Conservation (phyloP, 2,888 invertebrate genomes). For the Drosophila leonis region DNA sequence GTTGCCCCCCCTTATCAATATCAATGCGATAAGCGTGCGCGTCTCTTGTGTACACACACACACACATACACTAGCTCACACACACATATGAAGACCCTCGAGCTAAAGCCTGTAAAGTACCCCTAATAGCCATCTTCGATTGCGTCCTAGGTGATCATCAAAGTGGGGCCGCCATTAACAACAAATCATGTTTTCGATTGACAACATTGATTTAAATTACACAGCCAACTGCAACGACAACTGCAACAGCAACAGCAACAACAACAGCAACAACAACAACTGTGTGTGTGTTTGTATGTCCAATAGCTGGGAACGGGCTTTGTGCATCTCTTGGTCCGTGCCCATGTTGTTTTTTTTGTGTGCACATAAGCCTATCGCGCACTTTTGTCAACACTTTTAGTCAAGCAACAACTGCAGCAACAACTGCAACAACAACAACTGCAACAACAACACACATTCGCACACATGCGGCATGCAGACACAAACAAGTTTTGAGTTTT, state of each 20-base stretch:
- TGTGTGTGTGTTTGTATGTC: slow-evolving; percentile 32
- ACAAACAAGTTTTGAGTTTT: slow-evolving; percentile 76
- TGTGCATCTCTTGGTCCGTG: slow-evolving; percentile 50
- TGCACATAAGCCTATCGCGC: slow-evolving; percentile 75
- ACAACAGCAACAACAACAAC: slow-evolving; percentile 29
- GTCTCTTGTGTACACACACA: slow-evolving; percentile 11
- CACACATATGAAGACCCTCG: slow-evolving; percentile 10
- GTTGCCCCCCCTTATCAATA: slow-evolving; percentile 72
- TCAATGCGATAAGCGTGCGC: slow-evolving; percentile 72
- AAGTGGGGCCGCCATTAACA: slow-evolving; percentile 79
- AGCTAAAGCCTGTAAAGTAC: slow-evolving; percentile 9
- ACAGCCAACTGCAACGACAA: slow-evolving; percentile 68
- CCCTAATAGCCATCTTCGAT: slow-evolving; percentile 37
- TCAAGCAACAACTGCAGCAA: slow-evolving; percentile 51
- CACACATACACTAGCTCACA: background rate
- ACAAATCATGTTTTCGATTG: slow-evolving; percentile 84
- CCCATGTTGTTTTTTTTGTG: slow-evolving; percentile 46
- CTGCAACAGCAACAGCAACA: slow-evolving; percentile 46
- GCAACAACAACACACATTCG: slow-evolving; percentile 47
- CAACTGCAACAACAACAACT: slow-evolving; percentile 34
- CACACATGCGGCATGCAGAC: slow-evolving; percentile 53
- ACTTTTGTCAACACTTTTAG: slow-evolving; percentile 83
- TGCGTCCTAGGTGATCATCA: slow-evolving; percentile 60
- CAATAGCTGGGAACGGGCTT: slow-evolving; percentile 39
- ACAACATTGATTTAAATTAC: slow-evolving; percentile 84